Evolutionary conservation across 2,113 vertebrate species (phyloP).

Genomic region (Poecile atricapillus): DNA sequence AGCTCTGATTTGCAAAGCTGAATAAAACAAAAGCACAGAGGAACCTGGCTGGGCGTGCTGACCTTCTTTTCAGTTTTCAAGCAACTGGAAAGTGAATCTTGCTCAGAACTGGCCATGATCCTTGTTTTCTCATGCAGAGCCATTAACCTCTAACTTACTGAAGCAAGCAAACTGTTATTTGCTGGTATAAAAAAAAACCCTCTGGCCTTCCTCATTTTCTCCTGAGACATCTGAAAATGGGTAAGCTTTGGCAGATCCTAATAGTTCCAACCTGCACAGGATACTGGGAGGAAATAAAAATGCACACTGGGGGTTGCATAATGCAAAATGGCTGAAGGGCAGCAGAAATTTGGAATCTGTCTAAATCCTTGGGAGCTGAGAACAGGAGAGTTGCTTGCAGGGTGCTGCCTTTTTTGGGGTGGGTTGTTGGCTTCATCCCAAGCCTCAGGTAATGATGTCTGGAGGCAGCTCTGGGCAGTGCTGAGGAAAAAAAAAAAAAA

Average conservation of each 20-base stretch:
- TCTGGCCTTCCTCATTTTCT: neutral
- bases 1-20: slow-evolving; percentile 1
- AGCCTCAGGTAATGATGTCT: fast-evolving
- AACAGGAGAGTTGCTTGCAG: neutral
- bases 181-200: neutral
- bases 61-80: slow-evolving; percentile 15
- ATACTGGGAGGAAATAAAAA: neutral
- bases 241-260: neutral
- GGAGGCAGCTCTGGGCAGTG: neutral
- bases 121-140: neutral
- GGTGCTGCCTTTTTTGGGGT: neutral
- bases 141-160: neutral
- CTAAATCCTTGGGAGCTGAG: neutral
- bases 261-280: neutral
- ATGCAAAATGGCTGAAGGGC: neutral
- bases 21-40: neutral
- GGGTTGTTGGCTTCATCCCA: neutral
- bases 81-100: neutral
- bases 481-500: neutral
- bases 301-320: neutral
- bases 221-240: neutral
- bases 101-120: neutral
- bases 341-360: neutral
- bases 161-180: neutral
- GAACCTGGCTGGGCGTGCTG: neutral